Conservation (phyloP, 2,797 vertebrate genomes). For the Gymnocypris eckloni region DNA sequence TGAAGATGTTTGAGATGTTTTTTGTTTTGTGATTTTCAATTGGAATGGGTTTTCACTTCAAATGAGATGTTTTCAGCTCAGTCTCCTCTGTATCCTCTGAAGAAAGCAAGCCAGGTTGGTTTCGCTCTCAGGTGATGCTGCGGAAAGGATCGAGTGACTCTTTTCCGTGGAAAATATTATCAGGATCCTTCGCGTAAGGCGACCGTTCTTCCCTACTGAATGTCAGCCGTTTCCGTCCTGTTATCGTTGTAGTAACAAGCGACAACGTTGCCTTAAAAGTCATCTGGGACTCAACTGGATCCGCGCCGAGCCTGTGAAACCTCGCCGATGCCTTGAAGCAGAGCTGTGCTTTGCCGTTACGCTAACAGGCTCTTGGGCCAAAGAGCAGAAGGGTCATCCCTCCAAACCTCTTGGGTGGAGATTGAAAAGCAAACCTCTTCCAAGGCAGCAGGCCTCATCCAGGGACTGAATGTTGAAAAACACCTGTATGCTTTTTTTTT, state of each 20-base stretch:
- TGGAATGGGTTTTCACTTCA: constrained; percentile 35
- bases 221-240: constrained; percentile 65
- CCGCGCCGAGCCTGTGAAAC: constrained; percentile 70
- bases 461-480: constrained; percentile 71
- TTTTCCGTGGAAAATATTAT: constrained; percentile 72
- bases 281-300: constrained; percentile 79
- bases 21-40: not conserved
- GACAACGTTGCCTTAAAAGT: constrained; percentile 61
- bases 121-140: constrained; percentile 75
- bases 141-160: constrained; percentile 67
- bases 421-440: constrained; percentile 58
- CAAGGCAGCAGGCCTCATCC: constrained; percentile 65
- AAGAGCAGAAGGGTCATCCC: constrained; percentile 26
- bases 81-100: constrained; percentile 47
- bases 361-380: constrained; percentile 39
- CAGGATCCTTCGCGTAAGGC: constrained; percentile 69
- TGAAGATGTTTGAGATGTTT: constrained; percentile 32
- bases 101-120: constrained; percentile 58
- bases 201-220: constrained; percentile 74
- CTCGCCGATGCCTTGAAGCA: constrained; percentile 68
- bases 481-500: constrained; percentile 64
- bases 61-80: constrained; percentile 23
- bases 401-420: constrained; percentile 60
- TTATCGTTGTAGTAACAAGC: constrained; percentile 59
- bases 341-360: constrained; percentile 65